These are phyloP conservation scores for Cassiopea xamachana DNA, from an alignment of 30 jellyfish, hydroid and myxozoan species.

Conservation along the genomic window DNA sequence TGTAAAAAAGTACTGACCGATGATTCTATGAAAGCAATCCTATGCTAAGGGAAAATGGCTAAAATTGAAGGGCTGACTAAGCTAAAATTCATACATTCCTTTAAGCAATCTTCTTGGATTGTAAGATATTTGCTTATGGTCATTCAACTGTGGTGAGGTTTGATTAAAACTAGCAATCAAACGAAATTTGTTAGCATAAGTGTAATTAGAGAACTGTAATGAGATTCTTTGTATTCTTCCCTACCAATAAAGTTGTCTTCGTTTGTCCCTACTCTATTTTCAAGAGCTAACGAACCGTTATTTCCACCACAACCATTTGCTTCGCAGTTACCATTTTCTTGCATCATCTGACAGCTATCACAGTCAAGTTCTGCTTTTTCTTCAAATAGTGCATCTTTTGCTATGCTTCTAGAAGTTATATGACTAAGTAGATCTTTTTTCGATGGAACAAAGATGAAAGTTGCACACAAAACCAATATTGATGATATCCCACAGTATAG, in stretches of 20 bases:
- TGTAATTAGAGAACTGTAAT: no score
- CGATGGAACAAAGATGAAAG: slow-evolving; percentile 58
- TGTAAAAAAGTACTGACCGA: no score
- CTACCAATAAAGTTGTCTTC: neutral
- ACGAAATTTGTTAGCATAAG: no score
- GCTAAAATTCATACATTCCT: no score
- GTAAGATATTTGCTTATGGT: no score
- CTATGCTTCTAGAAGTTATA: slow-evolving; percentile 6
- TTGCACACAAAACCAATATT: slow-evolving; percentile 42
- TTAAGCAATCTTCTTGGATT: no score
- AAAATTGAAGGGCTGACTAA: no score
- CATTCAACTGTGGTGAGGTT: no score
- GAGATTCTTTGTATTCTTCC: neutral
- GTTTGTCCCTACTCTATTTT: neutral
- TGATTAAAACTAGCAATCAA: no score
- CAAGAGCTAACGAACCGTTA: neutral
- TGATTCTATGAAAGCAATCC: no score
- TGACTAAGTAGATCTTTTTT: slow-evolving; percentile 45
- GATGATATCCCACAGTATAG: slow-evolving; percentile 61
- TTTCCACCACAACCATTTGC: neutral
- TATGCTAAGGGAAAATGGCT: no score
- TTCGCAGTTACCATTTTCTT: neutral
- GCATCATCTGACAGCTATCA: neutral
- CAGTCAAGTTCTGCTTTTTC: slow-evolving; percentile 2
- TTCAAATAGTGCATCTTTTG: slow-evolving; percentile 24